phyloP scores from a whole-genome alignment of 2,888 invertebrate species.

The Ethmia dodecea region DNA sequence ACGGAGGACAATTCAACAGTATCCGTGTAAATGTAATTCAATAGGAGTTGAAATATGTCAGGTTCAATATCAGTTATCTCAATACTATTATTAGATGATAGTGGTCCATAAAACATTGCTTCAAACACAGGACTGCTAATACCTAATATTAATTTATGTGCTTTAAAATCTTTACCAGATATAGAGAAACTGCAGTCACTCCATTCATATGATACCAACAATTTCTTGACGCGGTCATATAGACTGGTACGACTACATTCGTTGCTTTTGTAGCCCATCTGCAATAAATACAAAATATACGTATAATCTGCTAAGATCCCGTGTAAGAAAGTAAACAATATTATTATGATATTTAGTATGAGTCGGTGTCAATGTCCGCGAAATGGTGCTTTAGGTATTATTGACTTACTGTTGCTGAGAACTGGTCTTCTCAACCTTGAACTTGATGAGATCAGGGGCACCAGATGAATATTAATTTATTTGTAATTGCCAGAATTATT shows the following conservation, averaged over 20 bases:
- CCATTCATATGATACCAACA: conserved; percentile 70
- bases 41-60: conserved; percentile 76
- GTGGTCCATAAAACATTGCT: conserved; percentile 81
- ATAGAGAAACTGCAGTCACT: conserved; percentile 79
- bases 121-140: conserved; percentile 83
- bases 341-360: too few relatives aligned
- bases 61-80: conserved; percentile 78
- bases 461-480: too few relatives aligned
- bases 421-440: conserved; percentile 19
- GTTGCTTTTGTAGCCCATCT: conserved; percentile 57
- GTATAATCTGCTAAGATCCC: too few relatives aligned
- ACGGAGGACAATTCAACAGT: conserved; percentile 71
- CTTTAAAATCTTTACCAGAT: conserved; percentile 67
- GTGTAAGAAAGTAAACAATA: too few relatives aligned
- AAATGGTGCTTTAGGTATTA: neutral
- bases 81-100: conserved; percentile 70
- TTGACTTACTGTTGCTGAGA: conserved; percentile 6
- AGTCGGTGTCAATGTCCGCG: conserved; percentile 6
- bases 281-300: too few relatives aligned
- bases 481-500: too few relatives aligned
- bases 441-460: conserved; percentile 12
- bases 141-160: conserved; percentile 80
- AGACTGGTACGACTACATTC: conserved; percentile 47
- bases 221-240: conserved; percentile 64
- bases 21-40: conserved; percentile 81